Percentiles rank a stretch among this genome's conserved stretches.
phyloP scores from a whole-genome alignment of 2,113 vertebrate genomes.

The Cichladusa arquata region DNA sequence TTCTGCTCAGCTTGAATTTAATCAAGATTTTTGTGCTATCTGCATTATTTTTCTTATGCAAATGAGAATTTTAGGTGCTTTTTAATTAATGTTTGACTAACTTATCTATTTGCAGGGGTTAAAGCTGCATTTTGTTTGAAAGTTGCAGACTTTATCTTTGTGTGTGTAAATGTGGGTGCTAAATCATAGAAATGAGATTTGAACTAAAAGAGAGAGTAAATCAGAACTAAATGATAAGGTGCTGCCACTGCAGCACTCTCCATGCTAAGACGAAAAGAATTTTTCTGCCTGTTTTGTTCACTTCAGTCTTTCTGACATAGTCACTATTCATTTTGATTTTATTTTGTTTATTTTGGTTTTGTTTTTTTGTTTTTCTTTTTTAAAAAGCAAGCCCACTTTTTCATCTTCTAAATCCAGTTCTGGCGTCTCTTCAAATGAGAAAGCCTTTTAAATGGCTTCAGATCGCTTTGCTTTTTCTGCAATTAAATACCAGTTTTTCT shows the following conservation, averaged over 20 bases:
- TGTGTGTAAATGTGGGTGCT: background rate
- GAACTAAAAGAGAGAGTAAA: background rate
- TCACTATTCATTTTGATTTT: background rate
- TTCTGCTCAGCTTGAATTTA: background rate
- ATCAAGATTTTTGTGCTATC: background rate
- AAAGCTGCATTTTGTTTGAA: background rate
- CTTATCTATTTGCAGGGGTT: background rate
- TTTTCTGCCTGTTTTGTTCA: background rate
- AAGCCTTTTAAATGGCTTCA: background rate
- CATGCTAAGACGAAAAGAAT: background rate
- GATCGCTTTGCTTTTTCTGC: background rate
- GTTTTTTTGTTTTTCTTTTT: background rate
- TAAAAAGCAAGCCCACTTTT: background rate
- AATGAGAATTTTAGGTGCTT: background rate
- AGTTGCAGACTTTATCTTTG: background rate
- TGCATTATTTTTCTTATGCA: background rate
- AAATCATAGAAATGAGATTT: background rate
- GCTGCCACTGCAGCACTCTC: background rate
- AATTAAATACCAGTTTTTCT: background rate
- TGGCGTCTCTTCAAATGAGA: background rate
- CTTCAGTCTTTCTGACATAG: background rate
- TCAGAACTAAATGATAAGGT: background rate
- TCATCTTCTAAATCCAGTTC: background rate
- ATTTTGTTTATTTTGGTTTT: background rate
- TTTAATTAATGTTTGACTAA: background rate